Base-by-base conservation (phyloP, 2,797 vertebrate species). In the Distichodus sexfasciatus region DNA sequence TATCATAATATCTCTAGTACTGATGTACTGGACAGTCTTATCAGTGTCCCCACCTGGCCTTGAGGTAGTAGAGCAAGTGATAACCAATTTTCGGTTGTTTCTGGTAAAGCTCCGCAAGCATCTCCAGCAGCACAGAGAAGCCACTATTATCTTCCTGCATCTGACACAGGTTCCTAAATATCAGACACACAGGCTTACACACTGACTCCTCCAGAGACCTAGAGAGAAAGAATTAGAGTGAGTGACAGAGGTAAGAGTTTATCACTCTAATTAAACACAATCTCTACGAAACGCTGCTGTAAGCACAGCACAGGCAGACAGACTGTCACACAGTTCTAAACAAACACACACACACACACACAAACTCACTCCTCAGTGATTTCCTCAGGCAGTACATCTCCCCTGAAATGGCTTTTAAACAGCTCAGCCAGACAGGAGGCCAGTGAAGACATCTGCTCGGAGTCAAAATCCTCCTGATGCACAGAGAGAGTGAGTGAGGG, bases 101-200 rank as follows among this genome's bases (percentile, higher is more conserved):
- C 90, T 99, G 96, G 31, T 99, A 99, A 0, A 98, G 92, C 79
- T 98, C 96, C 0, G 96, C 95, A 1, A 99, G 84, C 76, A 98
- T 93, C 51, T 97, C 95, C 31, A 99, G 87, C 9, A 99, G 91
- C 36, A 98, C 89, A 0, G 96, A 96, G 85, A 98, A 97, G 1
- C 96, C 94, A 0, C 93, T 95, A 77, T 98, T 98, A 48, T 99
- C 96, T 59, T 99, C 96, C 83, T 98, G 96, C 96, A 99, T 98
- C 84, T 95, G 95, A 81, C 94, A 96, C 35, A 99, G 86, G 85
- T 97, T 98, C 86, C 96, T 95, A 83, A 97, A 98, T 79, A 97
- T 92, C 72, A 97, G 87, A 82, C 94, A 98, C 15, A 98, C 93
- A 0, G 96, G 95, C 74, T 96, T 97, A 68, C 94, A 94, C 71